Percentiles rank a stretch among this genome's conserved stretches.
Conservation (phyloP, 2,113 vertebrate genomes). For the Cranoglanis bouderius region DNA sequence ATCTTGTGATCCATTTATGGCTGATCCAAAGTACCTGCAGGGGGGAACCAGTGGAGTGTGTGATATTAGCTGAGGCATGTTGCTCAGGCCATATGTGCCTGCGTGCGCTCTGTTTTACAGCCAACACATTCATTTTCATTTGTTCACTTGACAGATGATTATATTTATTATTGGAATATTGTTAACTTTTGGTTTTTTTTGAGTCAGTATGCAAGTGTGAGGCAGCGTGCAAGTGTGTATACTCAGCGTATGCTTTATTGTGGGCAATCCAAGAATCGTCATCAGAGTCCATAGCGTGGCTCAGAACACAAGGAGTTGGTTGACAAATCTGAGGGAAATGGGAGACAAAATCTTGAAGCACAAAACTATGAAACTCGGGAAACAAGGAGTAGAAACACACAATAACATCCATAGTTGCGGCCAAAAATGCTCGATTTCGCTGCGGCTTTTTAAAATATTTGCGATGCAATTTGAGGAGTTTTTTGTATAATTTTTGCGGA, state of each 20-base stretch:
- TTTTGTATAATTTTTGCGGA: too few relatives aligned
- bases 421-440: too few relatives aligned
- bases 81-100: conserved; percentile 36
- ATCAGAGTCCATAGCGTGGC: background rate
- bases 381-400: background rate
- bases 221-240: too few relatives aligned
- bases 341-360: background rate
- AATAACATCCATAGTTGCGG: background rate
- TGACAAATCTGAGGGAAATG: background rate
- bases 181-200: too few relatives aligned
- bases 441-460: too few relatives aligned
- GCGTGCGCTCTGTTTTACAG: background rate
- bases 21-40: background rate
- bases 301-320: background rate
- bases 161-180: background rate
- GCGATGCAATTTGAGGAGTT: too few relatives aligned
- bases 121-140: background rate
- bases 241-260: background rate
- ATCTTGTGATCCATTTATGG: conserved; percentile 3
- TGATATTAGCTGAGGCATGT: conserved; percentile 29
- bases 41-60: conserved; percentile 19
- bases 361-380: too few relatives aligned
- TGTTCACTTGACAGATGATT: background rate
- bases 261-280: background rate
- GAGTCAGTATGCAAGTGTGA: too few relatives aligned